A percentile compares a stretch with the other conserved stretches of the same genome.
Conservation (phyloP, 1,140 invertebrate genomes). For the Liolophura sinensis region DNA sequence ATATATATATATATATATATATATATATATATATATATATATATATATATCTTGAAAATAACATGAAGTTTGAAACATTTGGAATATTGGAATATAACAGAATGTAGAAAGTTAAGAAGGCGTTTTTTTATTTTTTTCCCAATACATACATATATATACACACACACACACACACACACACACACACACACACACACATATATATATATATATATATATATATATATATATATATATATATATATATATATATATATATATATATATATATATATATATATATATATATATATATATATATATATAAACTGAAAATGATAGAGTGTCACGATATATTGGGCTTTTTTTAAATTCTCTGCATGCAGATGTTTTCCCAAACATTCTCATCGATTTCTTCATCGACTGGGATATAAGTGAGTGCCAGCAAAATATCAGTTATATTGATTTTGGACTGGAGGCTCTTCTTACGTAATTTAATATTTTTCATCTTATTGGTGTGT, state of each 20-base stretch:
- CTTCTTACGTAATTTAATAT: too few species aligned
- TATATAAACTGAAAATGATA: neutral
- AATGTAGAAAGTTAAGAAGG: too few species aligned
- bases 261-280: conserved; percentile 1
- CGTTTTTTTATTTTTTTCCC: neutral
- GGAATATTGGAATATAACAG: too few species aligned
- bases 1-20: conserved; percentile 6
- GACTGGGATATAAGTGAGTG: too few species aligned
- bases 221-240: conserved; percentile 4
- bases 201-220: conserved; percentile 11
- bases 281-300: conserved; percentile 9
- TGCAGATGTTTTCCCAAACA: too few species aligned
- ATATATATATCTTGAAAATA: neutral
- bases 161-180: conserved; percentile 3
- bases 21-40: conserved; percentile 7
- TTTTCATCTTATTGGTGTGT: too few species aligned
- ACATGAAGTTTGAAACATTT: too few species aligned
- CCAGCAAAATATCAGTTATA: too few species aligned
- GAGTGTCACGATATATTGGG: too few species aligned
- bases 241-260: conserved; percentile 1
- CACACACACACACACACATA: conserved; percentile 1
- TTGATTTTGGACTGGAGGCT: too few species aligned
- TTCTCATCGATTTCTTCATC: too few species aligned
- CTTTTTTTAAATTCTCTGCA: too few species aligned
- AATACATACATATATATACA: neutral